Base-by-base conservation (phyloP, 2,113 vertebrate genomes). In the Oreochromis niloticus region DNA sequence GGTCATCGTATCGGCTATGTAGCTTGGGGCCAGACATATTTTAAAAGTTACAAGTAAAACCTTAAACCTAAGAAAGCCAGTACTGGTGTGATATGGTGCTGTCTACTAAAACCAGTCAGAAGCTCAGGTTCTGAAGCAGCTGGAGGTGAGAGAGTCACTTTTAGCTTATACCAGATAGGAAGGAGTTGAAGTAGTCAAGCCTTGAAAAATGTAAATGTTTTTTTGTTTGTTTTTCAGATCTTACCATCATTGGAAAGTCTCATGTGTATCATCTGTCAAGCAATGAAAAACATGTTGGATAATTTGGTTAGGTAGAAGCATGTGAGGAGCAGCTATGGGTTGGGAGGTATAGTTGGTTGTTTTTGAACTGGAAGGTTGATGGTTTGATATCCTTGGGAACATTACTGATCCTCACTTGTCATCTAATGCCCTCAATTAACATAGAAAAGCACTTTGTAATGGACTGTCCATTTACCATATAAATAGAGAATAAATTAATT, bases 361-460 rank as follows among this genome's bases (percentile, higher is more conserved):
- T 50, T 17, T 17, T 7, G 7, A 17, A 50, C 6, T 19, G 16
- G 16, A 48, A 27, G 68, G 22, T 27, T 46, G 22, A 27, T 73
- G 68, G 39, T 73, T 11, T 46, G 22, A 68, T 68, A 39, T 2
- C 41, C 14, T 75, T 48, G 41, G 68, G 41, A 46, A 75, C 41
- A 27, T 19, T 30, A 48, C 9, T 27, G 41, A 73, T 27, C 5
- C 68, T 17, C 41, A 75, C 14, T 75, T 75, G 39, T 43, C 66
- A 39, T 22, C 34, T 0, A 39, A 39, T 68, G 66, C 36, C 14
- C 68, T 75, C 6, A 0, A 14, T 30, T 75, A 48, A 16, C 1
- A 2, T 61, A 61, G 57, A 61, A 75, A 48, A 75, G 14, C 14
- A 48, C 24, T 48, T 75, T 3, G 14, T 11, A 19, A 75, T 48